Evolutionary conservation across 2,113 vertebrate species (phyloP).

Genomic region (Oostethus manadensis): DNA sequence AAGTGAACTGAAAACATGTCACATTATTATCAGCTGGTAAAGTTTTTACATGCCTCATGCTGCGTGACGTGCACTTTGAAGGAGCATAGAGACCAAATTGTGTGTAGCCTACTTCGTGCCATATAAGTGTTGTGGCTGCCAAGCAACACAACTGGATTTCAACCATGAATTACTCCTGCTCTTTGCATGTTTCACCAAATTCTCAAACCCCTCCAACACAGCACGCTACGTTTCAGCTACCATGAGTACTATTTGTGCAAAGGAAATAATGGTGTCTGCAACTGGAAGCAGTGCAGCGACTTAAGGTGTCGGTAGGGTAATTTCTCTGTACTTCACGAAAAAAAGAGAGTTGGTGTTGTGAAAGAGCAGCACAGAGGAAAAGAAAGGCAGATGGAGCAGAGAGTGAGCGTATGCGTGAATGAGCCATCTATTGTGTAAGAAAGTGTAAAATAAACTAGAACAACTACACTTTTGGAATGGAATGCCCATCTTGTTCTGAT

Average conservation of each 20-base stretch:
- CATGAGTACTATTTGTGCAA: too few species aligned
- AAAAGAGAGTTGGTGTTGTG: neutral
- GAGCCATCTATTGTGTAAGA: conserved; percentile 42
- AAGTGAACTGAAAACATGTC: neutral
- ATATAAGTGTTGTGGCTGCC: neutral
- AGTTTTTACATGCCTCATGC: neutral
- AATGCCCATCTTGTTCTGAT: neutral
- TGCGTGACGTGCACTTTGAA: neutral
- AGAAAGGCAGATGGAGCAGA: conserved; percentile 2
- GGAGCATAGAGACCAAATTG: neutral
- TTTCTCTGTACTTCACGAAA: neutral
- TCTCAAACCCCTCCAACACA: too few species aligned
- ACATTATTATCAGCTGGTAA: neutral
- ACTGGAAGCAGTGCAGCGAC: too few species aligned
- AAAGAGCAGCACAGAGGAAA: too few species aligned
- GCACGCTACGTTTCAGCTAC: too few species aligned
- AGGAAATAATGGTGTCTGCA: too few species aligned
- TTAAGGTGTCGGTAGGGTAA: too few species aligned
- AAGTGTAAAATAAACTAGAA: conserved; percentile 24
- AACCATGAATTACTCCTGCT: too few species aligned
- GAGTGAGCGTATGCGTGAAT: conserved; percentile 35
- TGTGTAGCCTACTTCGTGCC: neutral
- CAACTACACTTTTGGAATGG: conserved; percentile 26
- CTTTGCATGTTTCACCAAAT: too few species aligned
- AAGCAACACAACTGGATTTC: neutral